These are phyloP conservation scores for Gerris buenoi DNA, from an alignment of 1,140 invertebrate genomes.

Conservation along the genomic window DNA sequence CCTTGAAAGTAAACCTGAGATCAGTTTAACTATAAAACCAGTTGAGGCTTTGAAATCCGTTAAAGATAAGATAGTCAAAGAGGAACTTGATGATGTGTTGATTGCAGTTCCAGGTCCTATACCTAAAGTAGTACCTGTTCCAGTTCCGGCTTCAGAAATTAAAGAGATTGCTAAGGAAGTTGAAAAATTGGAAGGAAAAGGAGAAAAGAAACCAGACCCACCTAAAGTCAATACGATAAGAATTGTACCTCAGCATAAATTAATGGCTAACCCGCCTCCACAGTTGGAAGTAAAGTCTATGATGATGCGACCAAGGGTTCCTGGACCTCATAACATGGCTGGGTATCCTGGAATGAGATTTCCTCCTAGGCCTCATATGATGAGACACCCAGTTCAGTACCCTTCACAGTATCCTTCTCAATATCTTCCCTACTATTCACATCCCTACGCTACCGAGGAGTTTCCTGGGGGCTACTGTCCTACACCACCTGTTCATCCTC, in stretches of 20 bases:
- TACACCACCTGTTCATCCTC: neutral
- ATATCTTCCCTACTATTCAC: neutral
- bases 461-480: neutral
- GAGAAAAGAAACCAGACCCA: neutral
- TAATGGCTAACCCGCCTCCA: conserved; percentile 13
- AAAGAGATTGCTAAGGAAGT: neutral
- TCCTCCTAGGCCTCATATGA: neutral
- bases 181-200: neutral
- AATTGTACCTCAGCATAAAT: conserved; percentile 12
- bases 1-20: neutral
- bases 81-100: neutral
- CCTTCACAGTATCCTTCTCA: neutral
- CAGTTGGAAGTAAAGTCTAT: neutral
- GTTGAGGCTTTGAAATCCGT: neutral
- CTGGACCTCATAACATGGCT: no score
- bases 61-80: neutral
- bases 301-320: neutral
- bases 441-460: neutral
- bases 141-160: neutral
- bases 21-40: neutral
- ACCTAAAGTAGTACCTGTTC: neutral
- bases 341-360: neutral
- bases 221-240: conserved; percentile 4
- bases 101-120: conserved; percentile 1
- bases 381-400: neutral